A percentile compares a stretch with the other conserved stretches of the same genome.
phyloP scores from a whole-genome alignment of 1,140 invertebrate species.

The Megalopta genalis region DNA sequence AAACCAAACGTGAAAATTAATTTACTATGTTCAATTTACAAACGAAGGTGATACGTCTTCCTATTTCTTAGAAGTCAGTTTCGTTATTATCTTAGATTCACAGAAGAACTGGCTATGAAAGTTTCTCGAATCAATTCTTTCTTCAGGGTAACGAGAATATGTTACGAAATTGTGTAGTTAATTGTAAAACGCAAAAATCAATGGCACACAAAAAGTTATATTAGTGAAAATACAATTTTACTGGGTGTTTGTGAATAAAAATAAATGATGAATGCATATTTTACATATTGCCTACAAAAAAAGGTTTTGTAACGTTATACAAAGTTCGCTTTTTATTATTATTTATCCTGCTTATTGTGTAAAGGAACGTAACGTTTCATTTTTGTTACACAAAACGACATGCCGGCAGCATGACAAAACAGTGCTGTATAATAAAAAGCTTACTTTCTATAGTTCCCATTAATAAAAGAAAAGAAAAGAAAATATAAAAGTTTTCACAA shows the following conservation, averaged over 20 bases:
- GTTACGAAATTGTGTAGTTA: conserved; percentile 23
- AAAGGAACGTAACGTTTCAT: no score
- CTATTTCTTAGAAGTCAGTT: no score
- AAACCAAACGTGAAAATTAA: no score
- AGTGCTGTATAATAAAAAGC: conserved; percentile 13
- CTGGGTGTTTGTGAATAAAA: conserved; percentile 18
- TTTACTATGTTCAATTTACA: no score
- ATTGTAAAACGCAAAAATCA: conserved; percentile 40
- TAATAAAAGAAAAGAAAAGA: conserved; percentile 25
- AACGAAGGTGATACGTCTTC: no score
- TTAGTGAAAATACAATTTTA: conserved; percentile 44
- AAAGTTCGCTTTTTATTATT: conserved; percentile 21
- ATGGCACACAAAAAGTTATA: conserved; percentile 45
- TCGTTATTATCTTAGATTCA: no score
- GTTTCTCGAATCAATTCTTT: not conserved
- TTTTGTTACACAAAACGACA: no score
- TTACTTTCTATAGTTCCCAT: conserved; percentile 7
- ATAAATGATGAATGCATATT: conserved; percentile 28
- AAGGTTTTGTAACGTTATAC: conserved; percentile 15
- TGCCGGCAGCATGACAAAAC: not conserved
- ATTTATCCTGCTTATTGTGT: not conserved
- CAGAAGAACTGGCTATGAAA: no score
- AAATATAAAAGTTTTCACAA: conserved; percentile 4
- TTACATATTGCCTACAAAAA: conserved; percentile 31
- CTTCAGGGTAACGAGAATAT: not conserved